A percentile compares a stretch with the other conserved stretches of the same genome.
Conservation (phyloP, 1,140 invertebrate genomes). For the Agrypnia vestita region DNA sequence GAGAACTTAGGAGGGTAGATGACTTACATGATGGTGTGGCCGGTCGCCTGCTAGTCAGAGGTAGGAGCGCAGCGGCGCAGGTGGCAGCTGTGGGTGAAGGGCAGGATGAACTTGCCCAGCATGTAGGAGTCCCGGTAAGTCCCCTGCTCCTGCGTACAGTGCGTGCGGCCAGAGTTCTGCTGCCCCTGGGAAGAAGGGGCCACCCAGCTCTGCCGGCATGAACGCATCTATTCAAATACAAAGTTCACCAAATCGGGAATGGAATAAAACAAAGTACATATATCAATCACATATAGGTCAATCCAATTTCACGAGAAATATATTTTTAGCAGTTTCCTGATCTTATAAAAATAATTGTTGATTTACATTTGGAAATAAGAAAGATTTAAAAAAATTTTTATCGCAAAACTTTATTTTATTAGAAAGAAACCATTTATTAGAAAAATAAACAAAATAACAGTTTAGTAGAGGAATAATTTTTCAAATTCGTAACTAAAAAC, state of each 20-base stretch:
- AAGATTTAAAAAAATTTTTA: too few relatives aligned
- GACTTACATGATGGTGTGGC: slow-evolving; percentile 73
- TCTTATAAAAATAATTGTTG: too few relatives aligned
- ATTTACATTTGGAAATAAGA: too few relatives aligned
- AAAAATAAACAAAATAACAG: too few relatives aligned
- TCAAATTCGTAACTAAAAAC: too few relatives aligned
- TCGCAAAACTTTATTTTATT: too few relatives aligned
- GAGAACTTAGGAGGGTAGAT: too few relatives aligned
- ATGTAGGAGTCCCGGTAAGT: slow-evolving; percentile 89
- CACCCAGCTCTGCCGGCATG: slow-evolving; percentile 85
- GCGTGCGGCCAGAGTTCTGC: slow-evolving; percentile 96
- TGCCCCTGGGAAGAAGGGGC: slow-evolving; percentile 91
- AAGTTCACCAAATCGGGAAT: slow-evolving; percentile 1
- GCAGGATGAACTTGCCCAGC: slow-evolving; percentile 94
- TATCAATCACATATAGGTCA: not conserved
- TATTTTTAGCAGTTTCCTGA: too few relatives aligned
- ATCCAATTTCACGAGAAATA: not conserved
- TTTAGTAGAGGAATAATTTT: too few relatives aligned
- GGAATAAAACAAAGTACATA: not conserved
- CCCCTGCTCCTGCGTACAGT: slow-evolving; percentile 86
- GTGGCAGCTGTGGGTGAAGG: slow-evolving; percentile 96
- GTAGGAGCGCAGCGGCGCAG: slow-evolving; percentile 91
- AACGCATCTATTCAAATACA: slow-evolving; percentile 49
- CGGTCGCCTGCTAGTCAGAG: slow-evolving; percentile 96
- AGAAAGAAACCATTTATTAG: too few relatives aligned